Percentiles rank a stretch among this genome's conserved stretches.
phyloP scores from a whole-genome alignment of 1,140 invertebrate genomes.

The Pantala flavescens region DNA sequence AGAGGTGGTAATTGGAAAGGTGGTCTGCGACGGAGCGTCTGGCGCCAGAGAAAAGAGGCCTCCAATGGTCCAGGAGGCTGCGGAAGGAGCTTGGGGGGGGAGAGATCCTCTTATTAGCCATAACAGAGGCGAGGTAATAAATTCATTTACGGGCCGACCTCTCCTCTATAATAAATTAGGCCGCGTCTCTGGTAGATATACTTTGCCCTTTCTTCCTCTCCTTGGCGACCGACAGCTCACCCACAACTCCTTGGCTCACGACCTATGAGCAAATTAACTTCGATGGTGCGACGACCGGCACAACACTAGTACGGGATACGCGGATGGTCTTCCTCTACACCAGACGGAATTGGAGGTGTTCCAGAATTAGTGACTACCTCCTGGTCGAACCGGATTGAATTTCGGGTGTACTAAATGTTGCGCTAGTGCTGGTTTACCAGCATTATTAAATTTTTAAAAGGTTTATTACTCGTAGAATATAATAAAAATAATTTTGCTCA shows the following conservation, averaged over 20 bases:
- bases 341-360: no score
- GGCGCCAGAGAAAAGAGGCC: background rate
- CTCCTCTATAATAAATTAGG: background rate
- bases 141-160: background rate
- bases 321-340: no score
- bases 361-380: no score
- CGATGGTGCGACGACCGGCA: no score
- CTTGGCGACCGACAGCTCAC: background rate
- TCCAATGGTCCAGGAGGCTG: background rate
- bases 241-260: background rate
- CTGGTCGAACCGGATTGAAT: no score
- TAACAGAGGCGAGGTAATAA: constrained; percentile 1
- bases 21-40: background rate
- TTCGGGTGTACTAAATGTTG: no score
- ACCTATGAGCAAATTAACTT: no score
- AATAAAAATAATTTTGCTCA: no score
- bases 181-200: background rate
- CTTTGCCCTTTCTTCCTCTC: background rate
- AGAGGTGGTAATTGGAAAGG: background rate
- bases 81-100: background rate
- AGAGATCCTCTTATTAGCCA: constrained; percentile 6
- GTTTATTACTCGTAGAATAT: no score
- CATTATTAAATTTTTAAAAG: no score
- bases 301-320: no score
- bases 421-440: no score